Evolutionary conservation across 2,888 invertebrate genomes (phyloP).

Genomic region (Stenurella melanura): DNA sequence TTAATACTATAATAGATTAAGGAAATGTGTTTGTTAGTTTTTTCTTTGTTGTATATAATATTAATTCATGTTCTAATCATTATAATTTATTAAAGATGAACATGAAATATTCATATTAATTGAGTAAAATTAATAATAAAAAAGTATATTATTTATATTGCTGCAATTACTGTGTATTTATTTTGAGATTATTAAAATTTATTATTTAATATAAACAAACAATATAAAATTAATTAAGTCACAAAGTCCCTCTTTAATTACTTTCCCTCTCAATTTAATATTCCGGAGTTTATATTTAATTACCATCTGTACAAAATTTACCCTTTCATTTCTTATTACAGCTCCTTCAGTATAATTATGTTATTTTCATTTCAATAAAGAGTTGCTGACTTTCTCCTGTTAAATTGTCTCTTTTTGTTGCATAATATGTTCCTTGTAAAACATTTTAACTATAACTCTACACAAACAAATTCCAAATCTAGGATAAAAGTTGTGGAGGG

Average conservation of each 20-base stretch:
- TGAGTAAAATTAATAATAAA: no score
- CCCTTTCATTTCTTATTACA: slow-evolving; percentile 1
- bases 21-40: no score
- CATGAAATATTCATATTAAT: no score
- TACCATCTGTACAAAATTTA: background rate
- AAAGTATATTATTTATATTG: no score
- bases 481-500: no score
- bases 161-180: background rate
- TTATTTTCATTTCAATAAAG: background rate
- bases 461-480: no score
- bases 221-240: slow-evolving; percentile 1
- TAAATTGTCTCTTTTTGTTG: background rate
- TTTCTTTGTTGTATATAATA: no score
- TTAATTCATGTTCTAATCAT: no score
- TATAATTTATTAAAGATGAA: no score
- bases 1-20: no score
- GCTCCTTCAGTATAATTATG: background rate
- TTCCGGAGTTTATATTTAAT: background rate
- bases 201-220: background rate
- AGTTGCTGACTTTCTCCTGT: background rate
- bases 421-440: background rate
- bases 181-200: background rate
- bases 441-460: no score
- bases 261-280: background rate
- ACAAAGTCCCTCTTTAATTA: background rate